Evolutionary conservation across 2,888 invertebrate genomes (phyloP).

Genomic region (Polymixis lichenea): DNA sequence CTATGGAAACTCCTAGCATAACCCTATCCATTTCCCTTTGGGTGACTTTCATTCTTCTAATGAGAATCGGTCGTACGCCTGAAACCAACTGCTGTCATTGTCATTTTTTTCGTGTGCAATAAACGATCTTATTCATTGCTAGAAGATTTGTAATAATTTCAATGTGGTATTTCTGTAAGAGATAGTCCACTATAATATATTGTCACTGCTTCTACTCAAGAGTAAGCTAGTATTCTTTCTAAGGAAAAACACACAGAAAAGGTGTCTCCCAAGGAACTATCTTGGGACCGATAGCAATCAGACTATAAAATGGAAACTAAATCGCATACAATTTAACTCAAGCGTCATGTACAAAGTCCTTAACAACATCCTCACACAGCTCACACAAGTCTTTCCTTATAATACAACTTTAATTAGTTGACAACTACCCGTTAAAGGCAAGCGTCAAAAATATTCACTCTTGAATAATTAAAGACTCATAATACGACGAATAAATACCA

Average conservation of each 20-base stretch:
- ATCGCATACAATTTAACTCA: slow-evolving; percentile 24
- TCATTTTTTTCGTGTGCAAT: neutral
- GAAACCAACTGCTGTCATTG: too few relatives aligned
- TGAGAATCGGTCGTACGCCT: too few relatives aligned
- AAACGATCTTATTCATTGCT: too few relatives aligned
- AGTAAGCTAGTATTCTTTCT: neutral
- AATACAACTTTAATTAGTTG: slow-evolving; percentile 72
- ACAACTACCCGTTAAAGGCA: slow-evolving; percentile 51
- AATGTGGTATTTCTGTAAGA: neutral
- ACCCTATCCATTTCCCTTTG: too few relatives aligned
- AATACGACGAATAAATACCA: slow-evolving; percentile 62
- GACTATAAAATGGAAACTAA: slow-evolving; percentile 37
- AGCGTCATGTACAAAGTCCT: slow-evolving; percentile 53
- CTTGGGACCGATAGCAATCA: slow-evolving; percentile 17
- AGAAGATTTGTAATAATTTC: neutral
- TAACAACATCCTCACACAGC: slow-evolving; percentile 47
- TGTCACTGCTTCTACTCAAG: neutral
- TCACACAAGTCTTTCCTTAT: slow-evolving; percentile 66
- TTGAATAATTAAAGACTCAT: slow-evolving; percentile 58
- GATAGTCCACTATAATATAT: neutral
- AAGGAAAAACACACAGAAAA: slow-evolving; percentile 1
- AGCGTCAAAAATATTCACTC: slow-evolving; percentile 64
- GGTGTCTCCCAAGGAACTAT: slow-evolving; percentile 18
- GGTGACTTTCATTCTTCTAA: too few relatives aligned
- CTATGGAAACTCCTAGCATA: too few relatives aligned